Evolutionary conservation across 2,888 invertebrate genomes (phyloP), one percentile per base, ranked within the genome.

Genomic region (Oxytorus armatus): DNA sequence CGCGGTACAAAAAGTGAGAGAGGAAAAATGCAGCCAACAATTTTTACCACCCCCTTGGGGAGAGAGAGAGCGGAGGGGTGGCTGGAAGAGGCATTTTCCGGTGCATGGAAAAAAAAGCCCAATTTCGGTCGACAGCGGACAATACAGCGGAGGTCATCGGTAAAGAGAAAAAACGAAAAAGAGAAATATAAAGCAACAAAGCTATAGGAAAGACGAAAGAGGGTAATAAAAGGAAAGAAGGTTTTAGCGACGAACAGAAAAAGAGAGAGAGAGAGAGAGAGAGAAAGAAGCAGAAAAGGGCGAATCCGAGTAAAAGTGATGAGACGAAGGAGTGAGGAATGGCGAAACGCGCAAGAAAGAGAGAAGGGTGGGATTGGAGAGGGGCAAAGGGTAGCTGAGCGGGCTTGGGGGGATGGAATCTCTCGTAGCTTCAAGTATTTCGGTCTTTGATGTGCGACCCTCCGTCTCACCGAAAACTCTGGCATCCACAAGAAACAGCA

Each of bases 371-470:
- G 75, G 70, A 65, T 36, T 65, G 63, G 70, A 66, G 61, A 55
- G 74, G 74, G 77, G 21, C 73, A 61, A 55, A 63, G 81, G 59
- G 76, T 70, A 39, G 66, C 36, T 53, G 21, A 44, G 77, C 55
- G 73, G 83, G 82, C 75, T 78, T 85, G 83, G 59, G 73, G 83
- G 82, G 76, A 79, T 85, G 83, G 88, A 89, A 90, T 90, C 90
- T 90, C 88, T 86, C 81, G 76, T 73, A 81, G 88, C 86, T 86
- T 91, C 88, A 88, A 91, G 91, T 90, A 88, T 89, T 90, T 89
- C 89, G 86, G 87, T 87, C 91, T 91, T 91, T 90, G 90, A 91
- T 91, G 88, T 88, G 86, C 88, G 86, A 88, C 87, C 88, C 85
- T 83, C 85, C 61, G 66, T 83, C 84, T 85, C 86, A 81, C 73